Base-by-base conservation (phyloP, 2,797 vertebrate species). In the Euthynnus affinis region DNA sequence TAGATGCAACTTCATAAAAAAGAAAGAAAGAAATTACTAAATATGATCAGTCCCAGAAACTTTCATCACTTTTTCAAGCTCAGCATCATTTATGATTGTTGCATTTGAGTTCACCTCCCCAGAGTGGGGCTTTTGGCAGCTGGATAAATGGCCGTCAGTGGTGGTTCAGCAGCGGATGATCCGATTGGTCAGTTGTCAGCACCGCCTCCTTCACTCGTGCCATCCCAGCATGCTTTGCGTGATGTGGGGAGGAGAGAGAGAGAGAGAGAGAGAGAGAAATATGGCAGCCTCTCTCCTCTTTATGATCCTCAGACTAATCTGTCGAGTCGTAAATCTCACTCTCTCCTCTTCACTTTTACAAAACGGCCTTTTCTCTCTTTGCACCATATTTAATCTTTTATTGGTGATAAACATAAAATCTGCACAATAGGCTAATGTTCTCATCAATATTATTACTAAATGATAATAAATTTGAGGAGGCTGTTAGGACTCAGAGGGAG, bases 161-260 rank as follows among this genome's bases (percentile, higher is more conserved):
- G 4, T 2, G 3, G 48, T 14, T 10, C 20, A 9, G 6, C 32
- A 55, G 67, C 25, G 6, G 22, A 0, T 12, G 42, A 70, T 27
- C 44, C 9, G 46, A 51, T 52, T 40, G 29, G 29, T 60, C 56
- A 25, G n/a, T 20, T 6, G 14, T 53, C 40, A 12, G n/a, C 5
- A 1, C 27, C 20, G 1, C 23, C 55, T n/a, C 48, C 67, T 14
- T 42, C 57, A 42, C 32, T 9, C 14, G 49, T 17, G 59, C 49
- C 22, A 0, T 73, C 71, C 71, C 62, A 66, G 72, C 72, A 65
- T 74, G 72, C 53, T 74, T 66, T 74, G 62, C 72, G 15, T 29
- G 27, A 5, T 27, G 32, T 9, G n/a, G 6, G 23, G 13, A 18
- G 59, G 37, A 15, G 40, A 15, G 34, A 2, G 34, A 13, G 34